Percentiles rank a stretch among this genome's conserved stretches.
These are phyloP conservation scores for Sceloporus tristichus DNA, from an alignment of 2,113 vertebrate species.

Conservation along the genomic window DNA sequence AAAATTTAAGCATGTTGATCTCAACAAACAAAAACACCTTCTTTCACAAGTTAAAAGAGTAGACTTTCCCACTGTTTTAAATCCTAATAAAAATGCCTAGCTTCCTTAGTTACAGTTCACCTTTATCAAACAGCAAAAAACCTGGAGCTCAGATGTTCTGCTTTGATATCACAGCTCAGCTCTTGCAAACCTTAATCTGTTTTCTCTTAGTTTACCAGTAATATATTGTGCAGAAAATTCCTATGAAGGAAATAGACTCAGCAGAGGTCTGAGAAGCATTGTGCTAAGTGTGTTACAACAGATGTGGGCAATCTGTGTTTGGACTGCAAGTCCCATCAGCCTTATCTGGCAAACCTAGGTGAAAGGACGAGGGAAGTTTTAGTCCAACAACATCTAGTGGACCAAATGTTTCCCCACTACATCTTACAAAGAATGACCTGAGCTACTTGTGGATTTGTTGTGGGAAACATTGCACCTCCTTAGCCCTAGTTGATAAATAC, in stretches of 20 bases:
- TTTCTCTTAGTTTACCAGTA: neutral
- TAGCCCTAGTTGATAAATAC: neutral
- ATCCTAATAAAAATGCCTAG: neutral
- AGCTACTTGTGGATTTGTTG: neutral
- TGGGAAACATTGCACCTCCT: neutral
- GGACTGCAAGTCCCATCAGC: too few species aligned
- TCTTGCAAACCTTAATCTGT: neutral
- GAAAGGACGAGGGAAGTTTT: neutral
- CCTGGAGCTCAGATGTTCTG: neutral
- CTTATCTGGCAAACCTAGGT: too few species aligned
- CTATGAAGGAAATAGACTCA: neutral
- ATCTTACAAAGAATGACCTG: neutral
- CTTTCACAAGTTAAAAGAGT: neutral
- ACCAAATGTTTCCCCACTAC: too few species aligned
- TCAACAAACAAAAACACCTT: neutral
- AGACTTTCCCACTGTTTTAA: neutral
- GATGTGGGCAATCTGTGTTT: too few species aligned
- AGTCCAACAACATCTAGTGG: neutral
- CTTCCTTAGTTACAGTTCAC: neutral
- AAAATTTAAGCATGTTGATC: neutral
- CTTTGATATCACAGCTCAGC: neutral
- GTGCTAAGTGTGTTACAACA: neutral
- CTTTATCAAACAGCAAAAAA: slow-evolving; percentile 1
- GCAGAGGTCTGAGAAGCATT: neutral
- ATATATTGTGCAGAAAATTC: neutral